Conservation (phyloP, 2,797 vertebrate species). For the Hyperoplus immaculatus region DNA sequence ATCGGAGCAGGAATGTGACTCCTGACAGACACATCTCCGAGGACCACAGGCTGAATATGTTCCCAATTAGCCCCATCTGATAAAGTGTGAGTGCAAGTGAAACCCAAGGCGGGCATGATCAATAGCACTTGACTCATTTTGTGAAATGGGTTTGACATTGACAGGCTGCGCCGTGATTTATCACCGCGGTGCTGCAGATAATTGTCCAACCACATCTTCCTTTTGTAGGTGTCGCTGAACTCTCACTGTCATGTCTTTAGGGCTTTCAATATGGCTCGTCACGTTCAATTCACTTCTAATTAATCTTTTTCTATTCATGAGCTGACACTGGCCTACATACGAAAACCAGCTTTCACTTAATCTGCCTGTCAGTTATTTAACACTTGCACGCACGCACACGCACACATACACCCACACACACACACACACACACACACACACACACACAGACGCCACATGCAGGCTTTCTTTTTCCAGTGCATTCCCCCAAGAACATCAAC, state of each 20-base stretch:
- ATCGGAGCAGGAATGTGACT: slow-evolving; percentile 83
- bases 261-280: slow-evolving; percentile 61
- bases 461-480: slow-evolving; percentile 3
- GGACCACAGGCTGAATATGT: slow-evolving; percentile 80
- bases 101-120: slow-evolving; percentile 79
- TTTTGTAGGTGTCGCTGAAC: slow-evolving; percentile 74
- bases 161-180: slow-evolving; percentile 75
- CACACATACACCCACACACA: background rate
- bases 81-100: slow-evolving; percentile 83
- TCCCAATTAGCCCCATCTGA: slow-evolving; percentile 85
- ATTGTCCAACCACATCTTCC: slow-evolving; percentile 78
- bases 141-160: slow-evolving; percentile 74
- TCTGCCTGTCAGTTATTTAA: slow-evolving; percentile 49
- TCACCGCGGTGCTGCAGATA: slow-evolving; percentile 67
- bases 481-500: background rate
- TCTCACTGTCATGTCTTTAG: slow-evolving; percentile 59
- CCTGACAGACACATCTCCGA: slow-evolving; percentile 83
- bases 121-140: slow-evolving; percentile 79
- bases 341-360: slow-evolving; percentile 50
- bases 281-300: slow-evolving; percentile 57
- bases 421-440: too few relatives aligned
- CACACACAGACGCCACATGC: background rate
- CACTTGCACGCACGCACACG: slow-evolving; percentile 17
- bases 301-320: slow-evolving; percentile 41
- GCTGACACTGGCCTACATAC: slow-evolving; percentile 28